Evolutionary conservation across 2,888 invertebrate species (phyloP).

Genomic region (Acronicta leporina): DNA sequence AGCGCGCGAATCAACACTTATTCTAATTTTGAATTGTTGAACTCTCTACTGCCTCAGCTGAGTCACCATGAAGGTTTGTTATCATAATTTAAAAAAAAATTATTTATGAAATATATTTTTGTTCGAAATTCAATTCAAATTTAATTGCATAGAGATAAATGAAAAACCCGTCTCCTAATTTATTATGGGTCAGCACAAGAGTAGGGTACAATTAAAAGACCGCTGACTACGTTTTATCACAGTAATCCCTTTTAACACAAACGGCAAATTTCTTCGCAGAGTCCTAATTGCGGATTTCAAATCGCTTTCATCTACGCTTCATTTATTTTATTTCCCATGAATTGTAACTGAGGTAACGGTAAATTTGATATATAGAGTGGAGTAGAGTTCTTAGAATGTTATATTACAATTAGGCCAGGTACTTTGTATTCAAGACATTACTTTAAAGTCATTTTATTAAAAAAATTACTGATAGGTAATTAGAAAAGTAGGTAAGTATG

Average conservation of each 20-base stretch:
- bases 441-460: no score
- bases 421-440: no score
- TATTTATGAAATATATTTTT: no score
- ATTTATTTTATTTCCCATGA: conserved; percentile 58
- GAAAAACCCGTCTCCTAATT: conserved; percentile 49
- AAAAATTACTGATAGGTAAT: no score
- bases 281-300: conserved; percentile 57
- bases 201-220: conserved; percentile 62
- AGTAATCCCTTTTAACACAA: conserved; percentile 59
- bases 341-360: conserved; percentile 38
- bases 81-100: no score
- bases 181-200: conserved; percentile 60
- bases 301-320: conserved; percentile 61
- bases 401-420: no score
- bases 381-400: not conserved
- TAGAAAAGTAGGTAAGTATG: no score
- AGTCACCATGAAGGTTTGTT: no score
- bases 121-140: no score
- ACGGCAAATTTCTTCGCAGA: conserved; percentile 55
- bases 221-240: conserved; percentile 61
- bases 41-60: no score
- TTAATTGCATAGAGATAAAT: not conserved
- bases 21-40: no score
- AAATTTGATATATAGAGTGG: conserved; percentile 31
- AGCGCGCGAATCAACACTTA: no score